Percentiles rank a stretch among this genome's conserved stretches.
Conservation (phyloP, 2,797 vertebrate genomes). For the Xenopus petersii region DNA sequence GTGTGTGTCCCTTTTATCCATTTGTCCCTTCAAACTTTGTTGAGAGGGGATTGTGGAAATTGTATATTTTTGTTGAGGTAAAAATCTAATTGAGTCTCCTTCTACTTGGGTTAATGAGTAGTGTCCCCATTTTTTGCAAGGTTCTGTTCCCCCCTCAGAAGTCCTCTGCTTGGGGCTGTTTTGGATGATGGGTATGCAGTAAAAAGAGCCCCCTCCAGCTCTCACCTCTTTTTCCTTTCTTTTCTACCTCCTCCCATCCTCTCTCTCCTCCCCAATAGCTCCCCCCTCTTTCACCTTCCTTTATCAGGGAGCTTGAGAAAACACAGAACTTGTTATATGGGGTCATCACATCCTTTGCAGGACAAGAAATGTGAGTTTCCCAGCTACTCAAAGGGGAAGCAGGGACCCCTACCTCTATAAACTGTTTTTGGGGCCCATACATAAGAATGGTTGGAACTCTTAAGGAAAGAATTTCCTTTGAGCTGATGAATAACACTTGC, state of each 20-base stretch:
- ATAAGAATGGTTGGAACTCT: conserved; percentile 18
- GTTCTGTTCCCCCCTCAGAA: conserved; percentile 1
- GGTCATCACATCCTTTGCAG: conserved; percentile 46
- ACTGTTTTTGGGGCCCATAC: conserved; percentile 28
- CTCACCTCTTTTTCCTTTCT: conserved; percentile 56
- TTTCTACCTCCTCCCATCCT: conserved; percentile 10
- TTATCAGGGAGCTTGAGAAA: conserved; percentile 41
- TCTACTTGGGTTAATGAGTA: conserved; percentile 13
- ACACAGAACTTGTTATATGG: conserved; percentile 34
- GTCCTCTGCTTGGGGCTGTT: conserved; percentile 27
- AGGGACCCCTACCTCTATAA: conserved; percentile 22
- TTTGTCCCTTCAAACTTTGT: conserved; percentile 19
- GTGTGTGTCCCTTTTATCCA: conserved; percentile 29
- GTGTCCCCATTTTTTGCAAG: conserved; percentile 5
- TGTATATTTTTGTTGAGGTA: conserved; percentile 29
- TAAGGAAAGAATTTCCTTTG: conserved; percentile 20
- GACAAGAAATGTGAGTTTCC: conserved; percentile 39
- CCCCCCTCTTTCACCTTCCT: conserved; percentile 35
- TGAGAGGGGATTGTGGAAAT: conserved; percentile 19
- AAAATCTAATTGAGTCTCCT: conserved; percentile 20
- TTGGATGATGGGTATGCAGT: conserved; percentile 36
- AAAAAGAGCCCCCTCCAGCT: conserved; percentile 46
- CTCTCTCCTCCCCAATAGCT: conserved; percentile 26
- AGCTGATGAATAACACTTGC: neutral
- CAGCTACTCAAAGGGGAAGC: conserved; percentile 39